Percentiles rank a stretch among this genome's conserved stretches.
These are phyloP conservation scores for Aphelenchoides fujianensis DNA, from an alignment of 1,140 invertebrate species.

Conservation along the genomic window DNA sequence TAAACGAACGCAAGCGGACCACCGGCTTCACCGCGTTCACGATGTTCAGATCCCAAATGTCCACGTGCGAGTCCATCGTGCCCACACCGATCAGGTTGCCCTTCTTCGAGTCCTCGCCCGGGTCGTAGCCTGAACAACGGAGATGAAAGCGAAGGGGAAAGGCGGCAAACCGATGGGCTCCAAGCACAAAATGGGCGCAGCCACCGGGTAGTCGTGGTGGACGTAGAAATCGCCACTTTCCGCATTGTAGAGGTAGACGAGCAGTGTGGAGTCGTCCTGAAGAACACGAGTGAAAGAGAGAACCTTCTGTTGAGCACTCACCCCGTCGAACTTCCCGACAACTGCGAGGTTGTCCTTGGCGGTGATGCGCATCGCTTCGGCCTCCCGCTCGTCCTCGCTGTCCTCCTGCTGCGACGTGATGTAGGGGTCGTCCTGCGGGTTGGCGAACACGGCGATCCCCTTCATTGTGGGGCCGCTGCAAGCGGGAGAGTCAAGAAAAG, in stretches of 20 bases:
- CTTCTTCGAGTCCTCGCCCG: constrained; percentile 45
- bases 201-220: constrained; percentile 84
- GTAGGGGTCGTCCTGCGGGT: constrained; percentile 34
- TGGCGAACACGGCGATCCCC: constrained; percentile 37
- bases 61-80: constrained; percentile 82
- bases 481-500: background rate
- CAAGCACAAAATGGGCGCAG: constrained; percentile 81
- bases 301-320: constrained; percentile 19
- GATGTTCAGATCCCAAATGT: constrained; percentile 90
- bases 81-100: constrained; percentile 87
- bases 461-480: constrained; percentile 34
- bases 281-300: constrained; percentile 13
- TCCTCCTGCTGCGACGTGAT: constrained; percentile 34
- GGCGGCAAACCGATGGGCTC: constrained; percentile 89
- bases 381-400: constrained; percentile 40
- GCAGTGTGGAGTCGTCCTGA: constrained; percentile 25
- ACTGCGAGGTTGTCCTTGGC: constrained; percentile 36
- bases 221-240: constrained; percentile 83
- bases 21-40: constrained; percentile 82
- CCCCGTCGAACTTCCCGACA: constrained; percentile 32
- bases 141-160: too few relatives aligned
- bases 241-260: constrained; percentile 80
- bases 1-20: constrained; percentile 73
- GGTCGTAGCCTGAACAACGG: too few relatives aligned
- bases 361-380: constrained; percentile 34